Base-by-base conservation (phyloP, 1,140 invertebrate species). In the Drosophila rhopaloa region DNA sequence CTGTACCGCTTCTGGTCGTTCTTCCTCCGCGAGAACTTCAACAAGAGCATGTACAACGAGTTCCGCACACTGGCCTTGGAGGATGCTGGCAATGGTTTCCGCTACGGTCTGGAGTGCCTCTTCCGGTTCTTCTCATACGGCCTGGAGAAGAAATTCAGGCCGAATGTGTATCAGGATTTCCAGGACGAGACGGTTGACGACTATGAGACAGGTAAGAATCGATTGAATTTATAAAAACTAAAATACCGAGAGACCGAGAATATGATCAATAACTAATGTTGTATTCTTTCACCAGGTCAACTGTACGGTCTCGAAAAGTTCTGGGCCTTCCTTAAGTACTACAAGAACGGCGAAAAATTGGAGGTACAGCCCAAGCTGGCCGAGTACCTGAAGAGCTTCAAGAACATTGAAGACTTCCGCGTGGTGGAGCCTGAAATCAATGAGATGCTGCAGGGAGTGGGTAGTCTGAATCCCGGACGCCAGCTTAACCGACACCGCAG, bases 101-200 rank as follows among this genome's bases (percentile, higher is more conserved):
- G 98, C 93, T 99, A 97, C 91, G 96, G 96, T 0, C 91, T 99
- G 11, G 99, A 99, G 93, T 99, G 98, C 91, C 94, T 99, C 9
- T 99, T 99, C 95, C 95, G 99, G n/a, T 99, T 98, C 94, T 99
- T 96, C 93, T 99, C 98, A 81, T 99, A 99, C 92, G 99, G 99
- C 5, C 93, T 99, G 47, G 99, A 99, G 93, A 96, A 96, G 77
- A 97, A 98, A 93, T 99, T 99, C 93, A 94, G 98, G 81, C 96
- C 96, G 14, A 96, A 98, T 76, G 92, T 99, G 8, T 99, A 98
- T 93, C 95, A 97, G 93, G 97, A 99, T 92, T 99, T 99, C 93
- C 97, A 99, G 93, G 94, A 95, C 50, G 98, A 99, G 93, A 99
- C 98, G 0, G 94, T 99, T 13, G 94, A 94, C 81, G 99, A 99